These are phyloP conservation scores for Pissodes strobi DNA, from an alignment of 1,140 invertebrate species.

Conservation along the genomic window DNA sequence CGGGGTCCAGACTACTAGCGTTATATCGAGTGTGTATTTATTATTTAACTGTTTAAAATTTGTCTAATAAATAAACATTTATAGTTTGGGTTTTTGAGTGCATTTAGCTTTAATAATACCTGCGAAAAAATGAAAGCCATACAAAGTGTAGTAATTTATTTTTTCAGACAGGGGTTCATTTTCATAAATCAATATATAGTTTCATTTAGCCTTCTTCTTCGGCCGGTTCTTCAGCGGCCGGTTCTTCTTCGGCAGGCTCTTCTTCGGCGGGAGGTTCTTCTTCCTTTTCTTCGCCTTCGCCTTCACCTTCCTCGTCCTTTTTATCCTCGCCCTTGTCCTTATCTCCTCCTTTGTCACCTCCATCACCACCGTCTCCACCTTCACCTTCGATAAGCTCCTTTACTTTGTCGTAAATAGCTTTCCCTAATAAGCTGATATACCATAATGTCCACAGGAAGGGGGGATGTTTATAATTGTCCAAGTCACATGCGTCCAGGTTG, in stretches of 20 bases:
- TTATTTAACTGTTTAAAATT: no score
- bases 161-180: background rate
- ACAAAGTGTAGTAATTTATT: background rate
- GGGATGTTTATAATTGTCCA: constrained; percentile 29
- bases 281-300: constrained; percentile 1
- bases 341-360: background rate
- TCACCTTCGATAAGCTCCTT: constrained; percentile 4
- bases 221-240: constrained; percentile 1
- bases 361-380: constrained; percentile 2
- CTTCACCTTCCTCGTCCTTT: background rate
- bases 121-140: background rate
- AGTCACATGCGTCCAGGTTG: constrained; percentile 19
- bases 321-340: no score
- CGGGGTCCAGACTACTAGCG: no score
- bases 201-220: no score
- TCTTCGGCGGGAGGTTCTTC: background rate
- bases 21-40: no score
- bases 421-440: constrained; percentile 7
- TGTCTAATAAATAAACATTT: no score
- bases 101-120: no score
- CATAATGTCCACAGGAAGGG: constrained; percentile 25
- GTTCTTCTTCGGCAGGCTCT: background rate
- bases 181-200: no score
- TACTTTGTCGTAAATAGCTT: constrained; percentile 11
- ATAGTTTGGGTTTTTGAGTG: no score